Evolutionary conservation across 1,140 invertebrate species (phyloP), one percentile per base, ranked within the genome.

Genomic region (Aphelenchoides fujianensis): DNA sequence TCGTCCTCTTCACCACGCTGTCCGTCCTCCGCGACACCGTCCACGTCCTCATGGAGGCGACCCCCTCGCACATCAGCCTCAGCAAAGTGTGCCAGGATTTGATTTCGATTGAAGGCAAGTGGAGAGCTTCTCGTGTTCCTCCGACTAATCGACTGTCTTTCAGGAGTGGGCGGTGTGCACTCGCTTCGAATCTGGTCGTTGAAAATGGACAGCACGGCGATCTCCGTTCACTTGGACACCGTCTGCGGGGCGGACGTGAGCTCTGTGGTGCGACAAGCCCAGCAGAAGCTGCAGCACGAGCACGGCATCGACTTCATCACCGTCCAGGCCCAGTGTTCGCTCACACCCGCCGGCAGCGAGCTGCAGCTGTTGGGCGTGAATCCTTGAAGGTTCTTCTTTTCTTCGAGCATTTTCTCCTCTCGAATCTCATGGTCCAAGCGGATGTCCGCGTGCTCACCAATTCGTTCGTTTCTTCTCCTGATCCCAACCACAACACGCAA

Each of bases 111-210:
- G 37, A 68, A 31, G 72, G 70, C 36, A 71, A 28, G 19, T 2
- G 2, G n/a, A 16, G 71, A 89, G 88, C 88, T 34, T 91, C 91
- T 3, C 94, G 52, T 88, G 95, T 3, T 90, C 93, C 80, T 94
- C 92, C 83, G 88, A 89, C 83, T 89, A 92, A 66, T 92, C 95
- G 0, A 89, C 91, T 70, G 89, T 89, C n/a, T 97, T 62, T 89
- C 91, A 28, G 93, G 93, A 16, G 94, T 98, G 3, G 88, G 91
- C 32, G 90, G 91, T 79, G 91, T 97, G 2, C 95, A 98, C 85
- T 96, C 96, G 87, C 88, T 98, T 48, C 88, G 94, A 77, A 92
- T 98, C 83, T 98, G 95, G 95, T 93, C 93, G 2, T 88, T 98
- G 2, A 96, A 93, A 55, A 88, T 95, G 79, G 93, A 96, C 86